Percentiles rank a stretch among this genome's conserved stretches.
These are phyloP conservation scores for Matsumurasca onukii DNA, from an alignment of 1,140 invertebrate species.

Conservation along the genomic window DNA sequence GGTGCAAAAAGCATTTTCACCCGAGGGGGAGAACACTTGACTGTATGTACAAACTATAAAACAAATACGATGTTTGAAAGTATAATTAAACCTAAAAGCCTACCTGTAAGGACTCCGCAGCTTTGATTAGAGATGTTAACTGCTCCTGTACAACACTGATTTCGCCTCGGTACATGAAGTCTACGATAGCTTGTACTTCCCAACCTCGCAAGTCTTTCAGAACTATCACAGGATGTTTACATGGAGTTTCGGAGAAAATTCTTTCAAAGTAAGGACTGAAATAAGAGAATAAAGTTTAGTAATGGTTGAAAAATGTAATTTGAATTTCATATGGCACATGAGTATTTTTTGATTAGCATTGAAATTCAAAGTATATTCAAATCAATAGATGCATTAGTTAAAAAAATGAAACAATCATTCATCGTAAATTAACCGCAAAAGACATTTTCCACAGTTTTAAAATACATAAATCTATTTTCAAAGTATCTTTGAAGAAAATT, in stretches of 20 bases:
- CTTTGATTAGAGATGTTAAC: slow-evolving; percentile 75
- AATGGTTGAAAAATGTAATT: neutral
- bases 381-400: too few species aligned
- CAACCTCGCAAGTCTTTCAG: slow-evolving; percentile 83
- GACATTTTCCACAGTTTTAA: too few species aligned
- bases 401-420: too few species aligned
- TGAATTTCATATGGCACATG: neutral
- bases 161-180: slow-evolving; percentile 92
- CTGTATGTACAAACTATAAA: too few species aligned
- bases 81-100: too few species aligned
- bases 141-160: slow-evolving; percentile 84
- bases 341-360: slow-evolving; percentile 18
- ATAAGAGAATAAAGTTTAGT: slow-evolving; percentile 34
- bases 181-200: slow-evolving; percentile 84
- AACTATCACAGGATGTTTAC: slow-evolving; percentile 90
- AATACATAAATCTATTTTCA: too few species aligned
- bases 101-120: slow-evolving; percentile 79
- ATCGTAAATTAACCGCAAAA: too few species aligned
- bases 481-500: too few species aligned
- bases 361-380: too few species aligned
- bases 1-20: too few species aligned
- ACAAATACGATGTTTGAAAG: too few species aligned
- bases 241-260: slow-evolving; percentile 88
- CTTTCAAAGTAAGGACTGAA: slow-evolving; percentile 83
- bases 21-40: too few species aligned